Base-by-base conservation (phyloP, 30 jellyfish, hydroid and myxozoan species). In the Kudoa iwatai region DNA sequence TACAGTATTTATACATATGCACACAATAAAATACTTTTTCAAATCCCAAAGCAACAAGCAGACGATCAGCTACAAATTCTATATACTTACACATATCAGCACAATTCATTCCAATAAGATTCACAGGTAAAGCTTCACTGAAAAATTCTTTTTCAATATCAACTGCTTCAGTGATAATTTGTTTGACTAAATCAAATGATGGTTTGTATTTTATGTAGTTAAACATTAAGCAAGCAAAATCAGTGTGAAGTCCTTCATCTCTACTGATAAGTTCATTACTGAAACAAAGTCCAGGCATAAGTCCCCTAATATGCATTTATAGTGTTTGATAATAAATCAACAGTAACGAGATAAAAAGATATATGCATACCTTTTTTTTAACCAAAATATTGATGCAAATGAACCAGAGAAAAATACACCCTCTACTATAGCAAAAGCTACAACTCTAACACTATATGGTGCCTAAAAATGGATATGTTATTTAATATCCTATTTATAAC, bases 341-440 rank as follows among this genome's bases (percentile, higher is more conserved):
- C 19, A 16, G 16, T 19, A 9, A 19, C 11, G 19, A 23, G 14
- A 0, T 1, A 24, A 23, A 15, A 18, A 12, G 18, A n/a, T 26
- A 21, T 6, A 17, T 1, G 23, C 25, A 1, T 23, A 65, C 90
- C 91, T 51, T 26, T 62, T 74, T 30, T 62, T 61, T 33, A 74
- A 47, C 87, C 88, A 74, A 52, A 61, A 74, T 24, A 74, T 74
- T 0, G 94, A 65, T 0, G 88, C 87, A 62, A 74, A 74, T 44
- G 94, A 74, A 2, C 94, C 94, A 3, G 94, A 61, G 52, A 74
- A 74, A 60, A 74, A 74, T 15, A 74, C 54, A 3, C 94, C 94
- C 40, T 74, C 94, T 0, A 74, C 94, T 0, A 83, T 82, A 39
- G 88, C 94, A 62, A 74, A 74, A 1, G 94, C 94, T 43, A 74